phyloP scores from a whole-genome alignment of 2,888 invertebrate species.

The Hermaeophaga mercurialis region DNA sequence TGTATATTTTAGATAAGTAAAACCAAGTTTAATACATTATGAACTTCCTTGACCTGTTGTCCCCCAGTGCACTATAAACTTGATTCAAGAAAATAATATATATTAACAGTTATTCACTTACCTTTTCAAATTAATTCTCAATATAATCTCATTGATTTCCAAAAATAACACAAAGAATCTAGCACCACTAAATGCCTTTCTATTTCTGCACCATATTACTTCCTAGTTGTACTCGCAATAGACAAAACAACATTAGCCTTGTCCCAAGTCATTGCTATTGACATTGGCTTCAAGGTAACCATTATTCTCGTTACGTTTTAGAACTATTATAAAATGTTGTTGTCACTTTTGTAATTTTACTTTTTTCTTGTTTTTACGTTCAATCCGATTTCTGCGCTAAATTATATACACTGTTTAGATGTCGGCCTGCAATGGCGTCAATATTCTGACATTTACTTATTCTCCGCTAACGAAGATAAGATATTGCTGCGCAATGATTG shows the following conservation, averaged over 20 bases:
- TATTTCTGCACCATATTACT: slow-evolving; percentile 8
- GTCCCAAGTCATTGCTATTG: slow-evolving; percentile 22
- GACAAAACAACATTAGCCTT: slow-evolving; percentile 21
- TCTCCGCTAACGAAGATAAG: too few species aligned
- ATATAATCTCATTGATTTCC: not conserved
- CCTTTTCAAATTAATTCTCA: not conserved
- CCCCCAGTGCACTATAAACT: too few species aligned
- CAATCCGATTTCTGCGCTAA: not conserved
- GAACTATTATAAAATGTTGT: not conserved
- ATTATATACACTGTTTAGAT: not conserved
- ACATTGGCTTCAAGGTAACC: slow-evolving; percentile 28
- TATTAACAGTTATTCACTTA: too few species aligned
- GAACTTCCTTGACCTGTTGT: too few species aligned
- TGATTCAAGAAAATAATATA: too few species aligned
- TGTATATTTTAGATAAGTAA: too few species aligned
- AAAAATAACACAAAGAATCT: slow-evolving; percentile 6
- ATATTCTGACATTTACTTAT: not conserved
- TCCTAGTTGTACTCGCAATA: slow-evolving; percentile 16
- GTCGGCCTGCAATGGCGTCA: not conserved
- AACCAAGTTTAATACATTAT: too few species aligned
- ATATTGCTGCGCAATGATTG: not conserved
- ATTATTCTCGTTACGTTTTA: slow-evolving; percentile 4
- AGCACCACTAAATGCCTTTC: not conserved
- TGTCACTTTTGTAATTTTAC: not conserved
- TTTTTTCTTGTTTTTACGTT: not conserved